Evolutionary conservation across 1,140 invertebrate genomes (phyloP).

Genomic region (Hestina assimilis): DNA sequence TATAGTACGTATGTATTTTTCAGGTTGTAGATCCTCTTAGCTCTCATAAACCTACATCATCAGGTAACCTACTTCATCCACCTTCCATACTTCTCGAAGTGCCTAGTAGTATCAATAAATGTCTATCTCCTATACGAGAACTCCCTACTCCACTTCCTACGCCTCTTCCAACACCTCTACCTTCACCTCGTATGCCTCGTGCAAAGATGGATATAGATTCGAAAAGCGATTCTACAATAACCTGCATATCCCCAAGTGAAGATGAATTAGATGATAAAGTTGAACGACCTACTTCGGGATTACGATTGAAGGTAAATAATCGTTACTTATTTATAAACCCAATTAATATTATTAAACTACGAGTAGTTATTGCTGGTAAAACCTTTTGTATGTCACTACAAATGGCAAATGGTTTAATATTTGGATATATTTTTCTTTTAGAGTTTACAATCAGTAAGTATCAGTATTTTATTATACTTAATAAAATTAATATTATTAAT

Average conservation of each 20-base stretch:
- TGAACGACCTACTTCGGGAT: constrained; percentile 51
- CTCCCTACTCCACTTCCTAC: constrained; percentile 85
- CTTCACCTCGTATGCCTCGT: constrained; percentile 64
- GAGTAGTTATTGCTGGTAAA: too few relatives aligned
- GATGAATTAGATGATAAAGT: constrained; percentile 64
- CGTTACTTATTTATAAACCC: too few relatives aligned
- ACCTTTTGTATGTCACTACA: too few relatives aligned
- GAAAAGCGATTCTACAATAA: constrained; percentile 53
- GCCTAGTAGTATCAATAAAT: constrained; percentile 83
- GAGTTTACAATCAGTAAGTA: too few relatives aligned
- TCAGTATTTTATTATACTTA: too few relatives aligned
- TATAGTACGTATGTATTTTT: constrained; percentile 16
- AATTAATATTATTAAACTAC: too few relatives aligned
- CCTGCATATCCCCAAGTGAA: constrained; percentile 63
- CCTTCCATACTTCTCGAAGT: constrained; percentile 86
- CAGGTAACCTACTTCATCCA: constrained; percentile 81
- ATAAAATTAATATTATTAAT: too few relatives aligned
- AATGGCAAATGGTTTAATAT: too few relatives aligned
- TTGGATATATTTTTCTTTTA: too few relatives aligned
- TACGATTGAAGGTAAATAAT: constrained; percentile 59
- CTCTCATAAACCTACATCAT: constrained; percentile 78
- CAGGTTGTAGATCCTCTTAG: constrained; percentile 82
- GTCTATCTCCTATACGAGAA: constrained; percentile 86
- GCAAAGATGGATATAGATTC: constrained; percentile 59
- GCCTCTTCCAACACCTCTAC: constrained; percentile 83